Conservation (phyloP, 2,797 vertebrate genomes). For the Microchirus variegatus region DNA sequence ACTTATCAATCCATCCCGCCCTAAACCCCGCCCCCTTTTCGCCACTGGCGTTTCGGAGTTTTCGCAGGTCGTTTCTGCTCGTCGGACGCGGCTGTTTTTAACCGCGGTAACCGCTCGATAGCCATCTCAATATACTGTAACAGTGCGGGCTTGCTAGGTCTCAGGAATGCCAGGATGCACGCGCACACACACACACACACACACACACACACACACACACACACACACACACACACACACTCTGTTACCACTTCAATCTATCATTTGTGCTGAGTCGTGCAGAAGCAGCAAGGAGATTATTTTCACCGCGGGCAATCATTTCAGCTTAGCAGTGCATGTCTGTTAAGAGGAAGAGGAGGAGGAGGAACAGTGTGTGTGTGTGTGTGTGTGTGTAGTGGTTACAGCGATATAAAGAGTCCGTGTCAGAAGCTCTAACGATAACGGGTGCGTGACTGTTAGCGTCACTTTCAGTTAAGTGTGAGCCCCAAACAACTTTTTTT, state of each 20-base stretch:
- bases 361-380: too few species aligned
- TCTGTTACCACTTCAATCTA: slow-evolving; percentile 65
- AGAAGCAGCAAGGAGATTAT: slow-evolving; percentile 70
- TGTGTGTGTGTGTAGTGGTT: neutral
- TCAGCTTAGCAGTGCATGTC: slow-evolving; percentile 75
- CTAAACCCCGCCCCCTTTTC: neutral
- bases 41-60: slow-evolving; percentile 7
- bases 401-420: slow-evolving; percentile 52
- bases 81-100: slow-evolving; percentile 52
- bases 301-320: slow-evolving; percentile 73
- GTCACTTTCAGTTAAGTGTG: slow-evolving; percentile 53
- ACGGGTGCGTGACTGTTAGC: slow-evolving; percentile 49
- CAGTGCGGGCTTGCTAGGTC: slow-evolving; percentile 58
- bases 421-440: slow-evolving; percentile 62
- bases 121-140: slow-evolving; percentile 62
- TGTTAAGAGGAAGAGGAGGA: slow-evolving; percentile 46
- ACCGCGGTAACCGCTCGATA: slow-evolving; percentile 59
- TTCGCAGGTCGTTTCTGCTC: too few species aligned
- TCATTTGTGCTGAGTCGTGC: slow-evolving; percentile 76
- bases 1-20: slow-evolving; percentile 16
- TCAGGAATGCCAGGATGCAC: slow-evolving; percentile 67
- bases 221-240: too few species aligned
- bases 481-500: too few species aligned
- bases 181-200: too few species aligned
- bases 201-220: too few species aligned